Evolutionary conservation across 2,888 invertebrate species (phyloP), one percentile per base, ranked within the genome.

Genomic region (Syrista parreyssii): DNA sequence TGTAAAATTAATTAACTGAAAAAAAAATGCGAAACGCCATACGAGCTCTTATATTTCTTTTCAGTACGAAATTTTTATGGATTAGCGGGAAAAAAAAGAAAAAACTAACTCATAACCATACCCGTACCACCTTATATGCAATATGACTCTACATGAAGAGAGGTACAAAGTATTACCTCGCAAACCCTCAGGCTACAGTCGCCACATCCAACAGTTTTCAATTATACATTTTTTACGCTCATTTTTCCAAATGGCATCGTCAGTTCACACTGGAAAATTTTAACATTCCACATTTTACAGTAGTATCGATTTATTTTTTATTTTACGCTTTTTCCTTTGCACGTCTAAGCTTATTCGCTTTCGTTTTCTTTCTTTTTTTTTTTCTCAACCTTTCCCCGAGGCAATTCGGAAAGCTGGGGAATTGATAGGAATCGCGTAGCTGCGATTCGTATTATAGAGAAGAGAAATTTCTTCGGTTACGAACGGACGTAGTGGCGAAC

Each of bases 381-480:
- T 68, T 31, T 31, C n/a, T 6, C 31, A 12, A 71, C 71, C 33
- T 33, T 71, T 71, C 71, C 31, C 31, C 12, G 32, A 31, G 12
- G 33, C 71, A 31, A 71, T 32, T 71, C 33, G 31, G 1, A 33
- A 32, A 71, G 33, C 31, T 71, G 31, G n/a, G 33, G 31, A 33
- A 71, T 31, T 15, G 71, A 71, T 31, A 12, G 71, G 71, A 71
- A 71, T 71, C 32, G 33, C 15, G 23, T 31, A 12, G 31, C 71
- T 55, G 12, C 31, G 71, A 31, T 33, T 33, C 71, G 55, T 23
- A 31, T 71, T 32, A n/a, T n/a, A 71, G 23, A 71, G 71, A 71
- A 71, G 71, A 71, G 12, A 71, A 71, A 71, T 71, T 71, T 33
- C 71, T 71, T 71, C 12, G 32, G 71, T 31, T 33, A 71, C 32